A percentile compares a stretch with the other conserved stretches of the same genome.
These are phyloP conservation scores for Elephas maximus DNA, from an alignment of 2,113 vertebrate genomes.

Conservation along the genomic window DNA sequence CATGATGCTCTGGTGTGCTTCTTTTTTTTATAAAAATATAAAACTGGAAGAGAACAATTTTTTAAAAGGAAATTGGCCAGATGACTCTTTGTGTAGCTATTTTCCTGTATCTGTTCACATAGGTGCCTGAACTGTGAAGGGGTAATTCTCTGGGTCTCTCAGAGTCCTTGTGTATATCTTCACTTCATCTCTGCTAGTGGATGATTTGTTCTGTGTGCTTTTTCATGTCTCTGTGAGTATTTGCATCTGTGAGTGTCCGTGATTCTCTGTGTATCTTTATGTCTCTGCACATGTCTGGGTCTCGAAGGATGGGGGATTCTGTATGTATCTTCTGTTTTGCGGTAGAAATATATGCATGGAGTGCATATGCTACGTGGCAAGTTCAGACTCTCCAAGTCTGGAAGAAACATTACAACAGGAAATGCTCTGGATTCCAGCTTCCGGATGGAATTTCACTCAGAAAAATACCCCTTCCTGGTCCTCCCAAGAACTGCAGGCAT, in stretches of 20 bases:
- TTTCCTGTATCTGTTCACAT: constrained; percentile 57
- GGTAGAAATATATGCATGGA: constrained; percentile 72
- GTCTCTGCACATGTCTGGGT: constrained; percentile 26
- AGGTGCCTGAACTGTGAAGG: constrained; percentile 4
- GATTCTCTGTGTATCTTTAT: constrained; percentile 51
- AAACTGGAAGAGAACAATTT: constrained; percentile 57
- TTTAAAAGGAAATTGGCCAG: constrained; percentile 29
- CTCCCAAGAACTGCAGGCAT: constrained; percentile 78
- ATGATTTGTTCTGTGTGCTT: constrained; percentile 56
- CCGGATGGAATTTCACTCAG: constrained; percentile 86
- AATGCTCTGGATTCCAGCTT: constrained; percentile 86
- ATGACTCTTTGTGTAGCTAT: constrained; percentile 30
- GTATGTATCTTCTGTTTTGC: constrained; percentile 65
- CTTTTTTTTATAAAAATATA: constrained; percentile 62
- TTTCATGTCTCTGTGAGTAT: constrained; percentile 49
- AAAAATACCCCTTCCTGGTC: constrained; percentile 81
- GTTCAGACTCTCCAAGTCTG: constrained; percentile 82
- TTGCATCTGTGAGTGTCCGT: constrained; percentile 44
- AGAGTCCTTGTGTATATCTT: constrained; percentile 12
- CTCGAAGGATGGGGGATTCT: not conserved
- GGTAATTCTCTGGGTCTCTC: constrained; percentile 11
- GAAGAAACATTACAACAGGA: constrained; percentile 86
- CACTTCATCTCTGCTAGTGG: constrained; percentile 35
- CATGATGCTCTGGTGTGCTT: constrained; percentile 55
- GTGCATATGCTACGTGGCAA: constrained; percentile 76